Percentiles rank a stretch among this genome's conserved stretches.
Evolutionary conservation across 2,888 invertebrate species (phyloP).

Genomic region (Listrodromus nycthemerus): DNA sequence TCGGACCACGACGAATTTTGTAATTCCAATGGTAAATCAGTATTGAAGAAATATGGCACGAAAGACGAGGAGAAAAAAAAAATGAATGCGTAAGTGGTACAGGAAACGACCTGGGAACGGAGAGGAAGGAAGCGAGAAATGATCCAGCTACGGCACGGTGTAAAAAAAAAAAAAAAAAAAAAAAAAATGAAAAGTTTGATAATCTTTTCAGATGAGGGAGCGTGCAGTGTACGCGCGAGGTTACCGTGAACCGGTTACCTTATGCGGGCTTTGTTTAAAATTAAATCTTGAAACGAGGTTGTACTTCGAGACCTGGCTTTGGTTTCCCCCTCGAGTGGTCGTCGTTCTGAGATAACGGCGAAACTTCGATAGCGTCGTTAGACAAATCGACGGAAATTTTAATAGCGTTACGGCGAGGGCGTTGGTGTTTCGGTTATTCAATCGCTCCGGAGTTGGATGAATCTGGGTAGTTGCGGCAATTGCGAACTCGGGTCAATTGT

Average conservation of each 20-base stretch:
- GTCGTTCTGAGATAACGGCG: background rate
- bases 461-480: background rate
- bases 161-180: constrained; percentile 28
- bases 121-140: background rate
- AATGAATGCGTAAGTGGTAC: constrained; percentile 7
- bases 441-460: background rate
- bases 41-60: constrained; percentile 6
- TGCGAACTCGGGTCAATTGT: background rate
- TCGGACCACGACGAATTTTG: constrained; percentile 9
- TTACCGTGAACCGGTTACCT: constrained; percentile 39
- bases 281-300: constrained; percentile 48
- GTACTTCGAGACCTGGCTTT: constrained; percentile 11
- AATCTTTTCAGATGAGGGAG: constrained; percentile 56
- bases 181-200: constrained; percentile 60
- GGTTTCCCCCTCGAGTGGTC: constrained; percentile 4
- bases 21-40: constrained; percentile 12
- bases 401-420: background rate
- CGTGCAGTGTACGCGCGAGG: constrained; percentile 19
- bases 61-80: background rate
- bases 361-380: constrained; percentile 24
- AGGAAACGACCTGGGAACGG: background rate
- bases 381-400: constrained; percentile 7
- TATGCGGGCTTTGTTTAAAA: constrained; percentile 34
- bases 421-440: background rate
- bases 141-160: background rate